These are phyloP conservation scores for Ganaspis sp. DNA, from an alignment of 1,140 invertebrate species.

Conservation along the genomic window DNA sequence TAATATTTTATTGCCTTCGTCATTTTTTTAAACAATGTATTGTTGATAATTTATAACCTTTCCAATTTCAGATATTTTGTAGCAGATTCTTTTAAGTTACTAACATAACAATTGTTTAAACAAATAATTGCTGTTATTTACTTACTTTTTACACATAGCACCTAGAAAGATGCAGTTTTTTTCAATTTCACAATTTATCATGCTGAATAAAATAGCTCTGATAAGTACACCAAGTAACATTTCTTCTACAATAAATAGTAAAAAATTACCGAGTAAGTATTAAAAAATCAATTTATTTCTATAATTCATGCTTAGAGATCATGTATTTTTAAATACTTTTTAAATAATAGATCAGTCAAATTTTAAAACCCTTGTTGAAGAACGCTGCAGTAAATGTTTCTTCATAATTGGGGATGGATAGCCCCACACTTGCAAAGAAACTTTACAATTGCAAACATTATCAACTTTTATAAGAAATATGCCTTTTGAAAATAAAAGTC, in stretches of 20 bases:
- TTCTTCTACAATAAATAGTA: background rate
- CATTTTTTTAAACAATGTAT: too few species aligned
- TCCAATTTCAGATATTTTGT: too few species aligned
- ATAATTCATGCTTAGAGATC: too few species aligned
- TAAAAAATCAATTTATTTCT: background rate
- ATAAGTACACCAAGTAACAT: background rate
- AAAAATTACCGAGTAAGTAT: background rate
- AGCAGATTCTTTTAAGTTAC: too few species aligned
- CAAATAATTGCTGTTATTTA: too few species aligned
- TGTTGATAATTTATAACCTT: too few species aligned
- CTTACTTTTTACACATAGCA: too few species aligned
- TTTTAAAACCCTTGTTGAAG: background rate
- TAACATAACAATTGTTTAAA: too few species aligned
- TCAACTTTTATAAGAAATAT: background rate
- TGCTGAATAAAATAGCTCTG: background rate
- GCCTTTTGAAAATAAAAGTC: background rate
- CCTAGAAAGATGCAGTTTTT: too few species aligned
- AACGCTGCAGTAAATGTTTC: background rate
- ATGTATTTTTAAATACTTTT: background rate
- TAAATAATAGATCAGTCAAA: background rate
- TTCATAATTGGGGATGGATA: background rate
- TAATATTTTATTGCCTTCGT: too few species aligned
- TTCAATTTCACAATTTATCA: too few species aligned
- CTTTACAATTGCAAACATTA: background rate
- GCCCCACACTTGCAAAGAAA: background rate